A percentile compares a stretch with the other conserved stretches of the same genome.
phyloP scores from a whole-genome alignment of 2,113 vertebrate genomes.

The Ceyx melanurus region DNA sequence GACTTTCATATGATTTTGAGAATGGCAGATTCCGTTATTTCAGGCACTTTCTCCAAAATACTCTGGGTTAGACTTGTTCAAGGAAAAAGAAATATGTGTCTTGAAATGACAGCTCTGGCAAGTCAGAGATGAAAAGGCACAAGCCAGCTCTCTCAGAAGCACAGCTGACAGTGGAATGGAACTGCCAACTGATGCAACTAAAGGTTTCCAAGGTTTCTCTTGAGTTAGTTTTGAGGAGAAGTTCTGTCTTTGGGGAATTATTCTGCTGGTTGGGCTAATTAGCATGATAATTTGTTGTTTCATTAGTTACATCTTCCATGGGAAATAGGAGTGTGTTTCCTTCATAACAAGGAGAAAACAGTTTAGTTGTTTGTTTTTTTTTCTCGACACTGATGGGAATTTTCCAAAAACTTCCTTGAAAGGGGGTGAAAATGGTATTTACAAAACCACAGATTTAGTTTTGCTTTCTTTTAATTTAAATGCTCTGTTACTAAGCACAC shows the following conservation, averaged over 20 bases:
- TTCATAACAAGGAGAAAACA: background rate
- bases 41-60: background rate
- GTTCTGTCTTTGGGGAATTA: background rate
- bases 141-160: background rate
- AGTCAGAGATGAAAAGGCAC: background rate
- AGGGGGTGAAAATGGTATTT: background rate
- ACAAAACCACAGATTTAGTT: background rate
- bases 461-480: background rate
- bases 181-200: background rate
- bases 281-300: constrained; percentile 35
- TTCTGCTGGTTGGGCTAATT: constrained; percentile 31
- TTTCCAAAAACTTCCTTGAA: background rate
- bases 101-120: background rate
- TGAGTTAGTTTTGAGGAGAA: background rate
- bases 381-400: background rate
- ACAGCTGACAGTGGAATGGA: background rate
- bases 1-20: background rate
- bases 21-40: background rate
- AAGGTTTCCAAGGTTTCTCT: background rate
- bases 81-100: background rate
- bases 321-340: background rate
- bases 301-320: constrained; percentile 20
- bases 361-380: background rate
- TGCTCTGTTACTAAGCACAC: background rate
- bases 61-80: background rate